Percentiles rank a stretch among this genome's conserved stretches.
These are phyloP conservation scores for Gymnothorax javanicus DNA, from an alignment of 2,797 vertebrate genomes.

Conservation along the genomic window DNA sequence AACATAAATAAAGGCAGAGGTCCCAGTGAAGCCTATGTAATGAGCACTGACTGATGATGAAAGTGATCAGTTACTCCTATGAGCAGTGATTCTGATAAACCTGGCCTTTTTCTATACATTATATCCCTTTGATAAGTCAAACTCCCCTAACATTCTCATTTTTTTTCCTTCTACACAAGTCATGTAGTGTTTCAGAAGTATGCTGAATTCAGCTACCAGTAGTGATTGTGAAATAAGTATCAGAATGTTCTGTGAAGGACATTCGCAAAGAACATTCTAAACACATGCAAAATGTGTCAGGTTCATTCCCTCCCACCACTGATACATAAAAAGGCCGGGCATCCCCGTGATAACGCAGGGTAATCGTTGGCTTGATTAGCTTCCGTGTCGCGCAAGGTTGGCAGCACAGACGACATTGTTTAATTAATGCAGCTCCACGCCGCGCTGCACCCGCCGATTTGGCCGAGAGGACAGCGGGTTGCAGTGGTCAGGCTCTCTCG, in stretches of 20 bases:
- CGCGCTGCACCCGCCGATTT: conserved; percentile 38
- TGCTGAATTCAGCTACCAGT: no score
- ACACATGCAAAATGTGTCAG: background rate
- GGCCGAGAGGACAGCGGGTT: background rate
- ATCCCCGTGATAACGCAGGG: conserved; percentile 28
- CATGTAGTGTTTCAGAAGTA: no score
- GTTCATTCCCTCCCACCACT: conserved; percentile 3
- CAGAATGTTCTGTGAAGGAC: no score
- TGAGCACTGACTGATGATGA: conserved; percentile 56
- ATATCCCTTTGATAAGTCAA: no score
- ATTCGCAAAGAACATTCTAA: no score
- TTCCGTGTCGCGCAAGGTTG: conserved; percentile 46
- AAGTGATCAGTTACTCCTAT: conserved; percentile 53
- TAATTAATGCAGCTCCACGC: conserved; percentile 51
- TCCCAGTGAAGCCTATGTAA: background rate
- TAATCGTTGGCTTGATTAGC: conserved; percentile 58
- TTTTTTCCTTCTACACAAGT: no score
- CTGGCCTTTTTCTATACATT: background rate
- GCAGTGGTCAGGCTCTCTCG: background rate
- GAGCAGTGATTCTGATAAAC: conserved; percentile 9
- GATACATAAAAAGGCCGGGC: conserved; percentile 32
- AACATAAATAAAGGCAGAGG: background rate
- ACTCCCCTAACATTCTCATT: no score
- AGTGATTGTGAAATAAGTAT: no score
- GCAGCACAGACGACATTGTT: conserved; percentile 44